These are phyloP conservation scores for Meteorus colon DNA, from an alignment of 2,888 invertebrate species.

Conservation along the genomic window DNA sequence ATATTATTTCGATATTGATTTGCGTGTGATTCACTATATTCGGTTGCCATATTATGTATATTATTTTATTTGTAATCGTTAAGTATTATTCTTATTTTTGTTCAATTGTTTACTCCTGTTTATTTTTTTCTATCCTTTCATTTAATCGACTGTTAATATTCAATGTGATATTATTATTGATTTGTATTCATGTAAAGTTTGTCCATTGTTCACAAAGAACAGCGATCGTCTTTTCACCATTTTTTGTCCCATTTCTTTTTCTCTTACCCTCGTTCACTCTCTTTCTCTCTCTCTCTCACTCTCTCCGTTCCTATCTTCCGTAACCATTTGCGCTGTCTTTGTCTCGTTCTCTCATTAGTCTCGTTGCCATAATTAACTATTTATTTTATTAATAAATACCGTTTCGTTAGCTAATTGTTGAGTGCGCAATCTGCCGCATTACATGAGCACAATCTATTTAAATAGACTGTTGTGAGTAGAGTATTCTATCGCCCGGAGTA, in stretches of 20 bases:
- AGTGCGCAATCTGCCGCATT: slow-evolving; percentile 14
- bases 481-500: slow-evolving; percentile 30
- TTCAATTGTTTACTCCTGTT: slow-evolving; percentile 40
- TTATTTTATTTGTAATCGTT: slow-evolving; percentile 18
- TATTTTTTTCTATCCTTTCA: slow-evolving; percentile 32
- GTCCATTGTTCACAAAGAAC: slow-evolving; percentile 61
- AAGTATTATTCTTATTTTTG: slow-evolving; percentile 28
- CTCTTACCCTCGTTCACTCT: slow-evolving; percentile 34
- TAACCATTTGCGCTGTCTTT: slow-evolving; percentile 47
- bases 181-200: slow-evolving; percentile 52
- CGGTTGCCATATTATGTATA: slow-evolving; percentile 35
- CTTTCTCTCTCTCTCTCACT: slow-evolving; percentile 17
- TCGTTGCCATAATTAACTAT: slow-evolving; percentile 14
- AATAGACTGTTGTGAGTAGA: background rate
- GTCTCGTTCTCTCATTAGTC: slow-evolving; percentile 35
- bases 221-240: slow-evolving; percentile 61
- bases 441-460: background rate
- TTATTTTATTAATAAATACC: slow-evolving; percentile 15
- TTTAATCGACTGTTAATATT: slow-evolving; percentile 16
- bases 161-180: slow-evolving; percentile 40
- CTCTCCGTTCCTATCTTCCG: background rate
- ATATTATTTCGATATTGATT: slow-evolving; percentile 51
- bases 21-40: slow-evolving; percentile 47
- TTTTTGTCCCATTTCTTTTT: slow-evolving; percentile 43
- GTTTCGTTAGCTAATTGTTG: background rate